Conservation (phyloP, 2,797 vertebrate species). For the Lithobates pipiens region DNA sequence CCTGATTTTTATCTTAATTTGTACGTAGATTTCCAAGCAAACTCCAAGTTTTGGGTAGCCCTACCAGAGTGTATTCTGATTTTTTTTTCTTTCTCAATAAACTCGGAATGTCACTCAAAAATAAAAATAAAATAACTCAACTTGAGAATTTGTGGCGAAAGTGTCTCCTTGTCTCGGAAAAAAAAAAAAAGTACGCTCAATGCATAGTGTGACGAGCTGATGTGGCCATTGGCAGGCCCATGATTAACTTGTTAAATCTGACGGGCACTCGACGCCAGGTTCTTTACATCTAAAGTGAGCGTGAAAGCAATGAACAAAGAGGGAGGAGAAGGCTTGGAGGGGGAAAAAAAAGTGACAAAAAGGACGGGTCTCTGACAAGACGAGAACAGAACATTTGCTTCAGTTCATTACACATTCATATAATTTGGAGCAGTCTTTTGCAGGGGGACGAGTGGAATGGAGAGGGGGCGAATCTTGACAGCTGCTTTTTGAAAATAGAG, state of each 20-base stretch:
- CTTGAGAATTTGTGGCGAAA: not conserved
- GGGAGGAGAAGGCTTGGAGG: not conserved
- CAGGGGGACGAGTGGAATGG: not conserved
- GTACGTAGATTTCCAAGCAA: too few relatives aligned
- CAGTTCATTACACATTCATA: conserved; percentile 51
- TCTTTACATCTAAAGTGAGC: conserved; percentile 49
- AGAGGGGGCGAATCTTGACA: conserved; percentile 1
- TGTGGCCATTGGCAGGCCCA: conserved; percentile 13
- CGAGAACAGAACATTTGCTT: not conserved
- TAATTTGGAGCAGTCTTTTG: conserved; percentile 28
- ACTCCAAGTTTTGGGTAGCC: too few relatives aligned
- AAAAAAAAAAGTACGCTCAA: not conserved
- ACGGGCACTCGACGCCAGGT: not conserved
- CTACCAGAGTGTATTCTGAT: too few relatives aligned
- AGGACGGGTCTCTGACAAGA: not conserved
- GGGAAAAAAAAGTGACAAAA: not conserved
- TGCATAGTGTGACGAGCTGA: not conserved
- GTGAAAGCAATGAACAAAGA: conserved; percentile 31
- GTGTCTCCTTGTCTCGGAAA: not conserved
- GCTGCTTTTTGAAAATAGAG: conserved; percentile 52
- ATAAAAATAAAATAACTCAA: too few relatives aligned
- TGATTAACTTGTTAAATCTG: conserved; percentile 36
- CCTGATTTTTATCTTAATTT: too few relatives aligned
- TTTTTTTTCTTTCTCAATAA: too few relatives aligned
- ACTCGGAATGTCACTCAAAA: too few relatives aligned